Base-by-base conservation (phyloP, 2,797 vertebrate genomes). In the Myripristis jacobus region DNA sequence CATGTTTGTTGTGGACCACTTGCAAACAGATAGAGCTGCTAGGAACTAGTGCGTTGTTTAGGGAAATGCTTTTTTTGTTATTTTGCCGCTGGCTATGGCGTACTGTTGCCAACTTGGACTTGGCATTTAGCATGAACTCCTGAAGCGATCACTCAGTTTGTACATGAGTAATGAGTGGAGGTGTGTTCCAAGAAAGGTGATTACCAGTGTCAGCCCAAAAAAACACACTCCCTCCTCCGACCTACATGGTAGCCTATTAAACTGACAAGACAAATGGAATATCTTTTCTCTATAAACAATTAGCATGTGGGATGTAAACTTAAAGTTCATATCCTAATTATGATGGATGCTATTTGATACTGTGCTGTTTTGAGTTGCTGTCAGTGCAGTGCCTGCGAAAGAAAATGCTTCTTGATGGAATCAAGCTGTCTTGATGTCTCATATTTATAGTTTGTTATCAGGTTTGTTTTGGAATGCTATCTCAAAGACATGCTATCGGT, bases 401-500 rank as follows among this genome's bases (percentile, higher is more conserved):
- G 54, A 50, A 82, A 76, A 16, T 54, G 44, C 57, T 34, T 53
- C 47, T 65, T 74, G 80, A 87, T 77, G 78, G 65, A 74, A 63
- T 70, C 82, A 81, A 81, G 75, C 64, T 24, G 38, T 70, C 77
- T 69, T 59, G 50, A 34, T 53, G 75, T 66, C 38, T 75, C 56
- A 52, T 86, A 84, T 85, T 92, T 85, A 75, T 73, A 75, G 79
- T 54, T 52, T 51, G 66, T 71, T 85, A 84, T 88, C 81, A 68
- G 52, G 62, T 69, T 85, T 84, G 80, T 87, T 84, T 82, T 81
- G 79, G 88, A 84, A 75, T 22, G 41, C 78, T 62, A 85, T 88
- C 88, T 86, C 82, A 89, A 80, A 81, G 60, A 66, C 21, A 15
- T 31, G 75, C 41, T 90, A 84, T 90, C 82, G 52, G 19, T 70